phyloP scores from a whole-genome alignment of 2,888 invertebrate species.

The Eupsilia transversa region DNA sequence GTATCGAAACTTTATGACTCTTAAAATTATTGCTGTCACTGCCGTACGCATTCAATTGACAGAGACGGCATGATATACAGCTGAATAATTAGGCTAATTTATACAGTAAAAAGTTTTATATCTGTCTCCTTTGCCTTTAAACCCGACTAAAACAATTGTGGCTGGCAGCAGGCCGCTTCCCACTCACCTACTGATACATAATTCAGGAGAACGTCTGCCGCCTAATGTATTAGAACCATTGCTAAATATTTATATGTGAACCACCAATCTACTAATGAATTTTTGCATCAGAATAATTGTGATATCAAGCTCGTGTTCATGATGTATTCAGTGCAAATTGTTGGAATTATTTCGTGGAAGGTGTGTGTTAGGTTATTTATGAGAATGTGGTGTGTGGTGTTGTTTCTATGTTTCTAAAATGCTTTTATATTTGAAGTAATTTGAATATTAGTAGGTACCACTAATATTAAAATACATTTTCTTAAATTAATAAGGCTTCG shows the following conservation, averaged over 20 bases:
- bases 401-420: too few species aligned
- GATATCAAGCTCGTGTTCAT: conserved; percentile 45
- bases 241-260: conserved; percentile 84
- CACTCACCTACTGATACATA: conserved; percentile 74
- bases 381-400: not conserved
- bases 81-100: not conserved
- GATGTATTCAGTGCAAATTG: conserved; percentile 38
- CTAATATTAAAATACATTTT: too few species aligned
- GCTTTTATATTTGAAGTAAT: too few species aligned
- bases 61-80: not conserved
- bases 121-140: conserved; percentile 2
- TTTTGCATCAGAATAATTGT: conserved; percentile 45
- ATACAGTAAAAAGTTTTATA: not conserved
- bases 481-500: too few species aligned
- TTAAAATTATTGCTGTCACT: not conserved
- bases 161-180: conserved; percentile 25
- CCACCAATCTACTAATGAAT: conserved; percentile 57
- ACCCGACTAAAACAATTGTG: conserved; percentile 34
- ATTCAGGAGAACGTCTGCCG: conserved; percentile 78
- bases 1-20: not conserved
- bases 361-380: conserved; percentile 7
- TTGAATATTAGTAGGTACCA: too few species aligned
- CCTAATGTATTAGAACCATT: conserved; percentile 83
- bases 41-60: not conserved
- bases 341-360: conserved; percentile 3